Conservation (phyloP, 2,113 vertebrate species). For the Malurus alboscapulatus region DNA sequence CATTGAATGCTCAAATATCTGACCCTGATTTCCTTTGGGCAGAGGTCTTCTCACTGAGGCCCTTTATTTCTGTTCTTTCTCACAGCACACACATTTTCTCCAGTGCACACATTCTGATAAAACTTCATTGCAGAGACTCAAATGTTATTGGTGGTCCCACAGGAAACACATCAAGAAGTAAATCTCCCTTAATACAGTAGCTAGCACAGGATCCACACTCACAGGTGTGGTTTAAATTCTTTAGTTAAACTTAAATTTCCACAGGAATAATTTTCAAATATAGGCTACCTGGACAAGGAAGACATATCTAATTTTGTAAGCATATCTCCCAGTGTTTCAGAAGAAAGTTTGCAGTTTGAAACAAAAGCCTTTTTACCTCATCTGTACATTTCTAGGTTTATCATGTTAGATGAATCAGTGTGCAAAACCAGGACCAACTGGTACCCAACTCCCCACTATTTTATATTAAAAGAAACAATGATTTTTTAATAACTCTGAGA, state of each 20-base stretch:
- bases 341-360: not conserved
- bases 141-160: not conserved
- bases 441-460: not conserved
- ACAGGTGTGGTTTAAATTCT: not conserved
- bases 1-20: not conserved
- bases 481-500: not conserved
- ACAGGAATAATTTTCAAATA: not conserved
- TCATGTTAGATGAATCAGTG: not conserved
- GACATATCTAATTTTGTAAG: not conserved
- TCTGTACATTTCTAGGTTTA: not conserved
- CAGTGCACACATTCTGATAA: not conserved
- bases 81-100: not conserved
- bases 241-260: not conserved
- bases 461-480: not conserved
- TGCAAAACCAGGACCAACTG: not conserved
- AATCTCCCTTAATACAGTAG: not conserved
- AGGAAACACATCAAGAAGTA: not conserved
- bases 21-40: not conserved
- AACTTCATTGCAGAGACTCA: not conserved
- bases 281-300: not conserved
- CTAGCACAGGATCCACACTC: not conserved
- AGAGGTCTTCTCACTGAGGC: not conserved
- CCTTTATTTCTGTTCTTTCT: not conserved
- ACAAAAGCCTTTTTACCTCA: not conserved
- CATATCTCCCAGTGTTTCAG: not conserved